Evolutionary conservation across 2,888 invertebrate species (phyloP), one percentile per base, ranked within the genome.

Genomic region (Meloe dianella): DNA sequence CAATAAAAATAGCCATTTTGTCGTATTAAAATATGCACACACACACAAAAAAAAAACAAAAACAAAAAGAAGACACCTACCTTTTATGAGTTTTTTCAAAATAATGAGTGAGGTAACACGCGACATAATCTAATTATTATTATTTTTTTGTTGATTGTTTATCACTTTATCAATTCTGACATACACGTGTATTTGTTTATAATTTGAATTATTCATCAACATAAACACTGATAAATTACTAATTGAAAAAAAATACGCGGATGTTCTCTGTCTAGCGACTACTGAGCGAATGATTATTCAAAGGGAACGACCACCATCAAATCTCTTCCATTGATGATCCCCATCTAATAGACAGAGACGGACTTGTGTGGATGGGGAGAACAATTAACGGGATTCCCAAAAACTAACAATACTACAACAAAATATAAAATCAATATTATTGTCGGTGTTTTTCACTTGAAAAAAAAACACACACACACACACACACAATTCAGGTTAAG

Each of bases 151-250:
- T 47, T 20, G 17, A 20, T 47, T 9, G 20, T 6, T n/a, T 38
- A 14, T 20, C 47, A 47, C 9, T 20, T 20, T 17, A 47, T 20
- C 20, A 47, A 47, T 20, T 47, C n/a, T 1, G n/a, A n/a, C n/a
- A n/a, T n/a, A n/a, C 47, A 47, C 47, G 47, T 47, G 47, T 47
- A 10, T 47, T 47, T 47, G 47, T 47, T 47, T 47, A 20, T 47
- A 10, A 20, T 9, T 20, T 38, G 14, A 10, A 10, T 32, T 2
- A 8, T 14, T 38, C 3, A 12, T 6, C 17, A 7, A 41, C n/a
- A 17, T 8, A 41, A 41, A 41, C 27, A 27, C 27, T 41, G 6
- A 17, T 41, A 41, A n/a, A 41, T 17, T 7, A 41, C 1, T 12
- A 17, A 6, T 41, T 5, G n/a, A 38, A 17, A 41, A 17, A 4